Base-by-base conservation (phyloP, 2,113 vertebrate species). In the Raja brachyura region DNA sequence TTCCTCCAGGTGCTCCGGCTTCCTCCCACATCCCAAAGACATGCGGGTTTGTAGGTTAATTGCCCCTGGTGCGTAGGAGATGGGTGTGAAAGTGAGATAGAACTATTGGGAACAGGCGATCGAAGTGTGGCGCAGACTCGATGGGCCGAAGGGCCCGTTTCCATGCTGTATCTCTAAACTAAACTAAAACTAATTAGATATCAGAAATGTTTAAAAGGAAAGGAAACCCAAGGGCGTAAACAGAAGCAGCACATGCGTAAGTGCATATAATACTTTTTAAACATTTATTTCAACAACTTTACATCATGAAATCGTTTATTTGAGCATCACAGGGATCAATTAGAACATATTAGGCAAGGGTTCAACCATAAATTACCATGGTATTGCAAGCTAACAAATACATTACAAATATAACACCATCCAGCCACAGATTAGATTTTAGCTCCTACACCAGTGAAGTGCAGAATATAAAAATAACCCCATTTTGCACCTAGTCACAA, bases 131-230 rank as follows among this genome's bases (percentile, higher is more conserved):
- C 39, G 39, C 39, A 48, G 39, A 48, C 39, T 1, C 39, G 39
- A 48, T 48, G 39, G 39, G 39, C 39, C 39, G 39, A 48, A 48
- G 39, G 39, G 39, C 39, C 39, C 39, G 39, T 48, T 48, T 48
- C 3, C 39, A 48, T 48, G 39, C 39, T 48, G 39, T 48, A 48
- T 48, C 39, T 48, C 39, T 48, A 48, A 48, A 48, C 39, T 48
- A 48, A 48, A 48, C 39, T n/a, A n/a, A n/a, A n/a, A 31, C 31
- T n/a, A 88, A 88, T 31, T 63, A 88, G 28, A 63, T 63, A 66
- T 63, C 14, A 88, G 83, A 63, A 88, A 66, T 61, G 56, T 81
- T 81, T 8, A 85, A 85, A 81, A 54, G 77, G 76, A 79, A 39
- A 39, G 22, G 22, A 48, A 20, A 56, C 39, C 11, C n/a, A 63